phyloP scores from a whole-genome alignment of 2,113 vertebrate species.

The Burhinus oedicnemus region DNA sequence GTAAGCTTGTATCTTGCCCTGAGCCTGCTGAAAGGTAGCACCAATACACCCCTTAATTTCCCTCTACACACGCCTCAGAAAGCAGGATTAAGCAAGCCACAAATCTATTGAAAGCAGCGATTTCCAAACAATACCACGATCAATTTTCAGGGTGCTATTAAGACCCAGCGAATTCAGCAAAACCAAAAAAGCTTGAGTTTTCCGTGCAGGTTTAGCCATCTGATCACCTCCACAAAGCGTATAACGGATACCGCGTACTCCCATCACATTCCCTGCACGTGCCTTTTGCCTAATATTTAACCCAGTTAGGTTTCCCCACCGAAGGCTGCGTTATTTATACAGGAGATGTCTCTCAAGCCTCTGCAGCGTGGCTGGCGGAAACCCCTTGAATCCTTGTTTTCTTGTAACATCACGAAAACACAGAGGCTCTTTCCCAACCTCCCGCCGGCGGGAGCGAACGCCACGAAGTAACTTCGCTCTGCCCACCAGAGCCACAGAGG shows the following conservation, averaged over 20 bases:
- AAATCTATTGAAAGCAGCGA: background rate
- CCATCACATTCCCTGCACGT: background rate
- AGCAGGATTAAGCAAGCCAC: background rate
- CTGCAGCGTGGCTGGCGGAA: background rate
- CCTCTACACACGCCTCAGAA: background rate
- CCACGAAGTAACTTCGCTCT: fast-evolving
- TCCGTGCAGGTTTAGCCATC: too few relatives aligned
- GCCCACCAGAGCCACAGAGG: background rate
- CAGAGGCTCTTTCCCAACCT: background rate
- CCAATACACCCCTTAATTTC: fast-evolving
- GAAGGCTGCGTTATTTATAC: background rate
- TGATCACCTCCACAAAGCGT: too few relatives aligned
- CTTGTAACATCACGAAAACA: background rate
- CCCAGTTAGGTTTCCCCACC: background rate
- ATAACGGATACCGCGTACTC: too few relatives aligned
- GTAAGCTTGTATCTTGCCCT: background rate
- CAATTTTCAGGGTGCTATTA: background rate
- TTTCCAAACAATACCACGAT: background rate
- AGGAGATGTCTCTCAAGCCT: background rate
- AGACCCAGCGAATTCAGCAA: background rate
- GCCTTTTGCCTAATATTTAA: background rate
- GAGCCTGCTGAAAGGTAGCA: background rate
- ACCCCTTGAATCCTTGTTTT: background rate
- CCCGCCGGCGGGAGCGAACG: background rate
- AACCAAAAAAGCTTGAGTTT: background rate